phyloP scores from a whole-genome alignment of 2,797 vertebrate genomes.

The Clamator glandarius region DNA sequence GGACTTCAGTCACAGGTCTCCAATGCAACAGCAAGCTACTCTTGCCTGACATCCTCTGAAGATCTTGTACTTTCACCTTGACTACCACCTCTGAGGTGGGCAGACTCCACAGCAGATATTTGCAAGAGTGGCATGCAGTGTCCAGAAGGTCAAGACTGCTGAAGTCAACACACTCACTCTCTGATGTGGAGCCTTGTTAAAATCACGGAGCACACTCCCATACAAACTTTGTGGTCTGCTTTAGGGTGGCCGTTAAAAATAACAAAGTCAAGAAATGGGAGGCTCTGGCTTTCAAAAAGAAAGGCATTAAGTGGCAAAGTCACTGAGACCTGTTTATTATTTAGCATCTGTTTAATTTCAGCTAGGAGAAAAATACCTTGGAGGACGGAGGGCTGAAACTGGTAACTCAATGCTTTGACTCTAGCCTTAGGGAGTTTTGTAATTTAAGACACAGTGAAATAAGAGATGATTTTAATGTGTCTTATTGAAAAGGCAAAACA shows the following conservation, averaged over 20 bases:
- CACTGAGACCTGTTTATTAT: background rate
- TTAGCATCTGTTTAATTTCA: background rate
- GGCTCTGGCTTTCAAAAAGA: background rate
- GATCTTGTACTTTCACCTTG: background rate
- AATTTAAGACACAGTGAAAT: background rate
- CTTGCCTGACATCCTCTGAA: background rate
- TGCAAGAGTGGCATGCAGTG: rapidly evolving
- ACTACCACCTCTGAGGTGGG: background rate
- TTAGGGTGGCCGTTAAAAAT: background rate
- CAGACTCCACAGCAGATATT: background rate
- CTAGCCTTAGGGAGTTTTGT: background rate
- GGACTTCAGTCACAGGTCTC: background rate
- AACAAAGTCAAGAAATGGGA: background rate
- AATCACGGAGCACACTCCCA: background rate
- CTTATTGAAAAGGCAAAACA: background rate
- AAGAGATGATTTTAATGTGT: background rate
- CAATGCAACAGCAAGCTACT: background rate
- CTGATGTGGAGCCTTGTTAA: background rate
- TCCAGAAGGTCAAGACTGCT: background rate
- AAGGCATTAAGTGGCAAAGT: background rate
- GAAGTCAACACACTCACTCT: background rate
- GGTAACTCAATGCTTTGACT: background rate
- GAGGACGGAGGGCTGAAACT: background rate
- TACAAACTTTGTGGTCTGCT: background rate
- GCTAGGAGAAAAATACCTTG: background rate